Evolutionary conservation across 2,797 vertebrate species (phyloP), one percentile per base, ranked within the genome.

Genomic region (Sebastes minor): DNA sequence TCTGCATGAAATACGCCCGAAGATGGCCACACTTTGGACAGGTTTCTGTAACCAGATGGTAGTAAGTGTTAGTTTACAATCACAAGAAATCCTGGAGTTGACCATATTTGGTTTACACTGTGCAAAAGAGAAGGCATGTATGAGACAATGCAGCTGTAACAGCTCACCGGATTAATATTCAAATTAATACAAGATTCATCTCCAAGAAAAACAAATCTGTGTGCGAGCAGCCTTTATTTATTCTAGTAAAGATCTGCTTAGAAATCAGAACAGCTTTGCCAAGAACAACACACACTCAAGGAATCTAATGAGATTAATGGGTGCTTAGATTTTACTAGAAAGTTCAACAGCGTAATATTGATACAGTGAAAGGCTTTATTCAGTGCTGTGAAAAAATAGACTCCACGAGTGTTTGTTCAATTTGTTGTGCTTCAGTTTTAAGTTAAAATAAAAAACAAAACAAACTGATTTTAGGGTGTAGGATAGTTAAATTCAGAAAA

Each of bases 1-100:
- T 97, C 91, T 99, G 98, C 98, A 99, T 99, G 95, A 99, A 99
- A 91, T 97, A 99, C 1, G 98, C 99, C 6, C 99, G 97, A 22
- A 95, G 97, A 57, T 99, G 98, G 28, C 95, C 98, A 70, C 98
- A 99, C 90, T 97, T 99, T 1, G 98, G 99, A 86, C 99, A 99
- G 0, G 87, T 93, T 96, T 99, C 99, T 99, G 95, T 20, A 78
- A 87, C 91, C 1, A 23, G 52, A 86, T 1, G 59, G 10, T 8
- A 30, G 12, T 14, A 57, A 23, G 22, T 11, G 46, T 83, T 8
- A 81, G 14, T 16, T 4, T 78, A 52, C 14, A 28, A 30, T 12
- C n/a, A 70, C 5, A 23, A 52, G 5, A 22, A 57, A 12, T 59
- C 1, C 14, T 27, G n/a, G 6, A 12, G 6, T 14, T 55, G 7